Evolutionary conservation across 2,113 vertebrate species (phyloP).

Genomic region (Tachysurus fulvidraco): DNA sequence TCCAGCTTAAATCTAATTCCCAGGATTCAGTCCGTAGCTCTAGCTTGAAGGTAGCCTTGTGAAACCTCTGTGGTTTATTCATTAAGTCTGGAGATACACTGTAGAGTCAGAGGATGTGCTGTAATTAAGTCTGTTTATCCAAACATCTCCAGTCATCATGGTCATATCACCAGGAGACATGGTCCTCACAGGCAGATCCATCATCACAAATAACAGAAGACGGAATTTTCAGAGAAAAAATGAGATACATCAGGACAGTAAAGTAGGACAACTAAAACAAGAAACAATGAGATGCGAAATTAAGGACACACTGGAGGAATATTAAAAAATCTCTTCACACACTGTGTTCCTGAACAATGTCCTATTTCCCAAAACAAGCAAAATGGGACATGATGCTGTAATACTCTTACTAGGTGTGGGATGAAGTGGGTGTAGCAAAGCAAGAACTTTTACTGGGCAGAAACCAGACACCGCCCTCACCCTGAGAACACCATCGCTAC

Average conservation of each 20-base stretch:
- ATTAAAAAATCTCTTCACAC: not conserved
- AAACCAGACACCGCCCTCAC: not conserved
- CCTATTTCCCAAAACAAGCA: not conserved
- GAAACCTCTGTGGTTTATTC: not conserved
- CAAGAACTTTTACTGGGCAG: too few relatives aligned
- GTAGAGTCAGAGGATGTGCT: not conserved
- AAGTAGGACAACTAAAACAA: not conserved
- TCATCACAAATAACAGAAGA: not conserved
- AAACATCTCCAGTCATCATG: not conserved
- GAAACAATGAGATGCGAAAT: not conserved
- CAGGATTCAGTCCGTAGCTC: not conserved
- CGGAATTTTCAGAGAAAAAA: not conserved
- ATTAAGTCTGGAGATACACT: not conserved
- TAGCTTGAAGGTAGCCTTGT: not conserved
- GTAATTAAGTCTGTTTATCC: not conserved
- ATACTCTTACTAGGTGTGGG: not conserved
- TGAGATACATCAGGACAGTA: not conserved
- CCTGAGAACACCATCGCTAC: not conserved
- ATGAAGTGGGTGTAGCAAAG: not conserved
- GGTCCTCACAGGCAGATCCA: not conserved
- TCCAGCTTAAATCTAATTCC: conserved; percentile 7
- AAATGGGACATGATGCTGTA: not conserved
- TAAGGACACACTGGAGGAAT: not conserved
- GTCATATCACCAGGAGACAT: not conserved
- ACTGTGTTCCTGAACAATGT: not conserved